Conservation (phyloP, 2,888 invertebrate genomes). For the Chloromyia formosa region DNA sequence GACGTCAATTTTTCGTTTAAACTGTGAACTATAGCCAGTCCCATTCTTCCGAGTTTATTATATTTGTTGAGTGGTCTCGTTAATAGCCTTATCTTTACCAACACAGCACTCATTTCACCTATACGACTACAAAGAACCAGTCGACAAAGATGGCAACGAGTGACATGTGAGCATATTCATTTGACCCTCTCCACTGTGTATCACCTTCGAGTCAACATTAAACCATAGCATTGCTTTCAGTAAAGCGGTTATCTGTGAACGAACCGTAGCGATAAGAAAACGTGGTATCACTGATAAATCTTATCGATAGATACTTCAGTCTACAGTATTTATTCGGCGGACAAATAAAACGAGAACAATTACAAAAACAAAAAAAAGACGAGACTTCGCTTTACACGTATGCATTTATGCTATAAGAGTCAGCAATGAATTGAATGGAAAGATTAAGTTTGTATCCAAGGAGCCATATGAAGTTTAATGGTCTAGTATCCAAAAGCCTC, state of each 20-base stretch:
- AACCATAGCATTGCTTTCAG: neutral
- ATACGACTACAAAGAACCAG: neutral
- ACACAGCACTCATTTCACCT: neutral
- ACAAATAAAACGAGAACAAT: too few relatives aligned
- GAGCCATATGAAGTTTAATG: too few relatives aligned
- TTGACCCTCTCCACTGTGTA: neutral
- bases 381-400: too few relatives aligned
- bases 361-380: too few relatives aligned
- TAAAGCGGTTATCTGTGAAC: slow-evolving; percentile 7
- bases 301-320: slow-evolving; percentile 18
- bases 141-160: neutral
- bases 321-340: neutral
- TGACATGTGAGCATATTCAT: neutral
- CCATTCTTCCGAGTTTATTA: neutral
- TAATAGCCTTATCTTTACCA: neutral
- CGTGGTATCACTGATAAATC: slow-evolving; percentile 12
- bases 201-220: slow-evolving; percentile 5
- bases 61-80: neutral
- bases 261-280: slow-evolving; percentile 10
- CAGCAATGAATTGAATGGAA: too few relatives aligned
- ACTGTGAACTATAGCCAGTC: neutral
- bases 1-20: neutral
- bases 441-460: too few relatives aligned
- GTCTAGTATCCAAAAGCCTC: too few relatives aligned
- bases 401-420: too few relatives aligned